phyloP scores from a whole-genome alignment of 2,888 invertebrate species.

The Ochropleura leucogaster region DNA sequence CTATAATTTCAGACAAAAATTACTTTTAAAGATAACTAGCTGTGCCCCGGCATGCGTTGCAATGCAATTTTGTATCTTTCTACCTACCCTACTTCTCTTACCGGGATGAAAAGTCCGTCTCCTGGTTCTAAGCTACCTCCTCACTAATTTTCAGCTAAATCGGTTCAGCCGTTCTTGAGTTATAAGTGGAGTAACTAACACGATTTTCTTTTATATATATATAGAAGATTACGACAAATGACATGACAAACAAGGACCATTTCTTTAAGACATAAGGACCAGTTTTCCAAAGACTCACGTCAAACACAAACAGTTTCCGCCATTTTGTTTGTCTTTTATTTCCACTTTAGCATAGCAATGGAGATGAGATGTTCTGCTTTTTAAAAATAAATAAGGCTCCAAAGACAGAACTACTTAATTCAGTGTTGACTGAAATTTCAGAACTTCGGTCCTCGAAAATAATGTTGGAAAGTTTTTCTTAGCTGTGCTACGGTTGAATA shows the following conservation, averaged over 20 bases:
- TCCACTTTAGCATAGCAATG: slow-evolving; percentile 23
- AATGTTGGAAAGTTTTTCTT: slow-evolving; percentile 28
- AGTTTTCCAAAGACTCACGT: slow-evolving; percentile 7
- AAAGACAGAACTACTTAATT: slow-evolving; percentile 30
- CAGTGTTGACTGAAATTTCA: slow-evolving; percentile 14
- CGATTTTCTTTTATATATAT: no score
- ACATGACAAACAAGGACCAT: background rate
- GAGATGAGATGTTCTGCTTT: slow-evolving; percentile 23
- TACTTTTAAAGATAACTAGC: no score
- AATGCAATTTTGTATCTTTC: no score
- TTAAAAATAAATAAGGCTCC: slow-evolving; percentile 41
- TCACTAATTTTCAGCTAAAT: no score
- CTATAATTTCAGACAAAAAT: no score
- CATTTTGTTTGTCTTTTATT: slow-evolving; percentile 28
- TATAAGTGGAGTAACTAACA: no score
- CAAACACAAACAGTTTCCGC: slow-evolving; percentile 6
- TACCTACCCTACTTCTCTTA: no score
- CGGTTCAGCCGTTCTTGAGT: no score
- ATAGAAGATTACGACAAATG: no score
- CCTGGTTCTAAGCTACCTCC: no score
- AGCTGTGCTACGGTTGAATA: slow-evolving; percentile 11
- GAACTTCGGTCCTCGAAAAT: slow-evolving; percentile 21
- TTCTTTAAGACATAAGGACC: background rate
- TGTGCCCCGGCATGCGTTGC: no score
- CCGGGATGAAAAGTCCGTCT: no score